Evolutionary conservation across 1,140 invertebrate species (phyloP).

Genomic region (Orussus abietinus): DNA sequence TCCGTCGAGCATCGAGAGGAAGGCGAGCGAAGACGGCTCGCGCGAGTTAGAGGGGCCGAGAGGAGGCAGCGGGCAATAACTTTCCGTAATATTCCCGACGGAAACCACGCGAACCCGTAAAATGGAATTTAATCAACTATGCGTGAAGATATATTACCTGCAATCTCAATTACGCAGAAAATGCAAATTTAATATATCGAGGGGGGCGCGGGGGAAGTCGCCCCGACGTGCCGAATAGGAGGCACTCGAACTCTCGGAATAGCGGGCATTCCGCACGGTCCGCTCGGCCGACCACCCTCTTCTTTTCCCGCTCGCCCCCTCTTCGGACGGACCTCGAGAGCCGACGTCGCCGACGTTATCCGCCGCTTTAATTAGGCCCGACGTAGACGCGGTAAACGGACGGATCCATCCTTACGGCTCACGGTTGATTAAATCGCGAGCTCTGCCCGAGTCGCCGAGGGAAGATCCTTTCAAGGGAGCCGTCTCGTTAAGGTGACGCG

Average conservation of each 20-base stretch:
- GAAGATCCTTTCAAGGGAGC: slow-evolving; percentile 31
- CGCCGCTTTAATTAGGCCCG: too few species aligned
- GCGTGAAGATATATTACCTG: slow-evolving; percentile 28
- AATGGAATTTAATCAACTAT: slow-evolving; percentile 37
- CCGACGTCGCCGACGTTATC: too few species aligned
- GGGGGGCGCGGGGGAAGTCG: slow-evolving; percentile 16
- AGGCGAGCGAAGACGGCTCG: slow-evolving; percentile 16
- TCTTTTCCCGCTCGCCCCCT: too few species aligned
- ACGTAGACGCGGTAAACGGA: too few species aligned
- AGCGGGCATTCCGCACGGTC: slow-evolving; percentile 15
- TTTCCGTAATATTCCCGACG: slow-evolving; percentile 8
- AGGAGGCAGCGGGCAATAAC: slow-evolving; percentile 14
- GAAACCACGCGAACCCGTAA: slow-evolving; percentile 16
- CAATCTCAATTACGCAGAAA: slow-evolving; percentile 30
- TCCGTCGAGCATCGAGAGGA: too few species aligned
- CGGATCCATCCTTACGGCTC: slow-evolving; percentile 8
- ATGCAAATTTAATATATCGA: slow-evolving; percentile 33
- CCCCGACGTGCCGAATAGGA: slow-evolving; percentile 20
- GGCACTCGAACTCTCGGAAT: slow-evolving; percentile 11
- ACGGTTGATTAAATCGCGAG: slow-evolving; percentile 39
- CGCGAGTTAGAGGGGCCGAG: slow-evolving; percentile 18
- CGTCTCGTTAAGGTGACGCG: slow-evolving; percentile 46
- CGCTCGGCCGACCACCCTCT: too few species aligned
- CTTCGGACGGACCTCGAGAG: too few species aligned
- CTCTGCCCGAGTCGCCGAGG: slow-evolving; percentile 18